Evolutionary conservation across 1,140 invertebrate species (phyloP).

Genomic region (Bilobella aurantiaca): DNA sequence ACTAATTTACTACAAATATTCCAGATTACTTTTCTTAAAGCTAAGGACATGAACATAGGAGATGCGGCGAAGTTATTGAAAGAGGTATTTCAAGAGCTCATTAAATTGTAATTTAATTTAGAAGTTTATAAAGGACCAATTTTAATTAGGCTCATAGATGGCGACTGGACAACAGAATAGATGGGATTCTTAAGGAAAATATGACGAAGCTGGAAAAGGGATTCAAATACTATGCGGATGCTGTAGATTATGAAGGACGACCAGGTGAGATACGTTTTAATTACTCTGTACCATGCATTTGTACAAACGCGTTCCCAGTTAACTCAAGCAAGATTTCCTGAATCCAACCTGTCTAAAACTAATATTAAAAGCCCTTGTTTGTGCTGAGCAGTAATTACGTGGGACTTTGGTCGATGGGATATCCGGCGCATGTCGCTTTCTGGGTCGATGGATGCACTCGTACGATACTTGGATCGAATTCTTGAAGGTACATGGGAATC

Average conservation of each 20-base stretch:
- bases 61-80: neutral
- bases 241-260: neutral
- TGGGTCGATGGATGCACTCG: neutral
- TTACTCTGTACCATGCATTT: neutral
- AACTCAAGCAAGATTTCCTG: neutral
- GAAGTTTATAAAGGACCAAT: neutral
- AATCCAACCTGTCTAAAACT: neutral
- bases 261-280: neutral
- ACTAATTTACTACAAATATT: neutral
- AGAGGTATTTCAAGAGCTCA: neutral
- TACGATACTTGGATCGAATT: neutral
- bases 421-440: neutral
- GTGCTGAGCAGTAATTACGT: neutral
- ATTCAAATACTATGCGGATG: neutral
- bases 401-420: slow-evolving; percentile 2
- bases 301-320: neutral
- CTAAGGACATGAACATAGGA: neutral
- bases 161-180: neutral
- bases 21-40: neutral
- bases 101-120: neutral
- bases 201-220: neutral
- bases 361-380: neutral
- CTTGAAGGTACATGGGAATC: slow-evolving; percentile 2
- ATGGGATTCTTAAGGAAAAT: neutral
- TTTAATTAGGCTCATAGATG: neutral